A percentile compares a stretch with the other conserved stretches of the same genome.
phyloP scores from a whole-genome alignment of 2,797 vertebrate species.

The Xerus rutilus region DNA sequence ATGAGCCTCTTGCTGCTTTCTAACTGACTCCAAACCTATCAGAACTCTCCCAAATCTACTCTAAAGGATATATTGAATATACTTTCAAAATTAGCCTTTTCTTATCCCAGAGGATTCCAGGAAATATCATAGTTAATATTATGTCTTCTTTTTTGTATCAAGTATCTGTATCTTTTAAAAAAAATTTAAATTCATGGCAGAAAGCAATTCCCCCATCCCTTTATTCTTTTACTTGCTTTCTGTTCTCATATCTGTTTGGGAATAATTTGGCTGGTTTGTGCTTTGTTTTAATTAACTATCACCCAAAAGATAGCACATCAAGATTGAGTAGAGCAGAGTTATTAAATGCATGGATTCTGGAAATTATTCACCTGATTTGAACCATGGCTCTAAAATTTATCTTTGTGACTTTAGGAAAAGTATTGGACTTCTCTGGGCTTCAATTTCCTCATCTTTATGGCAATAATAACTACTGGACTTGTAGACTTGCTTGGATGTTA shows the following conservation, averaged over 20 bases:
- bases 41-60: neutral
- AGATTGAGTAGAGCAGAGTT: neutral
- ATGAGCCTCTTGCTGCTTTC: neutral
- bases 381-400: neutral
- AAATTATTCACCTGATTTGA: neutral
- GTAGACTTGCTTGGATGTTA: neutral
- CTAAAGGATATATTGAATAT: neutral
- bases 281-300: neutral
- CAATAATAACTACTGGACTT: neutral
- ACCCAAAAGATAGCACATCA: neutral
- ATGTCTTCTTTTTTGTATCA: neutral
- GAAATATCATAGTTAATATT: neutral
- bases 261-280: neutral
- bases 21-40: neutral
- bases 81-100: neutral
- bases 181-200: neutral
- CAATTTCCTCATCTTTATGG: neutral
- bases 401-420: neutral
- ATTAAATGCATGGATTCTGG: neutral
- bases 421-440: neutral
- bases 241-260: neutral
- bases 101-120: neutral
- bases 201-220: neutral
- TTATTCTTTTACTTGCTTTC: neutral
- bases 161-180: neutral